Base-by-base conservation (phyloP, 1,140 invertebrate genomes). In the Zaprionus kolodkinae region DNA sequence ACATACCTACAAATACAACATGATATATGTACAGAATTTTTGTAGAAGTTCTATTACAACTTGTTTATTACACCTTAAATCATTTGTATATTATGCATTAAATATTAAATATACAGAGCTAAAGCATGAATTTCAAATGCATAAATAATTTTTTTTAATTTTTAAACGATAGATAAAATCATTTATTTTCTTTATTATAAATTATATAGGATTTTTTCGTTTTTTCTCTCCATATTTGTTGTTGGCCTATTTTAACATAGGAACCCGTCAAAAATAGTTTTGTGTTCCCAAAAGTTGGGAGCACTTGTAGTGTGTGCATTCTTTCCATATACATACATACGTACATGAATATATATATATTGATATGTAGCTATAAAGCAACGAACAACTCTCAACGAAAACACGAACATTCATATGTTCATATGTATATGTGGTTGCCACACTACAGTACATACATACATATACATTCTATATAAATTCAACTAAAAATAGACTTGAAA, bases 401-500 rank as follows among this genome's bases (percentile, higher is more conserved):
- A 2, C 6, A 30, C 27, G 27, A 30, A 30, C 27, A 30, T 30
- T n/a, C 0, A n/a, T 21, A n/a, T 6, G 7, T 45, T 7, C 6
- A 7, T 43, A 43, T 43, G 40, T 43, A 43, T 43, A 6, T 15
- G 40, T 43, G 40, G 1, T 7, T 43, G 40, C 40, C 40, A n/a
- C n/a, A 43, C 5, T n/a, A 43, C n/a, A 6, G 40, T n/a, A n/a
- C n/a, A n/a, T n/a, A n/a, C n/a, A n/a, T n/a, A n/a, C n/a, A n/a
- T n/a, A n/a, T n/a, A n/a, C n/a, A n/a, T n/a, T n/a, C n/a, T n/a
- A n/a, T n/a, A n/a, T n/a, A n/a, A n/a, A n/a, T n/a, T n/a, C 36
- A 48, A 65, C 83, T 87, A 87, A 83, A 87, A 87, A 87, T 87
- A 87, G 78, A 88, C 64, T 21, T 61, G 55, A 55, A 88, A 72